Evolutionary conservation across 2,888 invertebrate genomes (phyloP).

Genomic region (Oligia strigilis): DNA sequence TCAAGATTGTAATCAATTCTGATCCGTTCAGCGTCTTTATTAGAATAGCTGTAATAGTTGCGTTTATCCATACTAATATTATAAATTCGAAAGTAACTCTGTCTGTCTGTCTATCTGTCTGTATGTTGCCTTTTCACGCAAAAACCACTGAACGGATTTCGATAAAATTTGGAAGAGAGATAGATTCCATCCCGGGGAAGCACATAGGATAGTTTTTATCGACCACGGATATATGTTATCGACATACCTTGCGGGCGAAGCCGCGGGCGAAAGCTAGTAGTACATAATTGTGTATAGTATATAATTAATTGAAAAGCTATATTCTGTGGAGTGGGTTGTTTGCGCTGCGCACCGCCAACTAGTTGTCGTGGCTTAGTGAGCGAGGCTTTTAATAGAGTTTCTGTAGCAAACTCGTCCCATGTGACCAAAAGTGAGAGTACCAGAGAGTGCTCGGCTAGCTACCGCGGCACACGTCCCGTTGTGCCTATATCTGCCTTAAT

Average conservation of each 20-base stretch:
- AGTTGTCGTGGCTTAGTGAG: slow-evolving; percentile 33
- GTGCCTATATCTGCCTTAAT: slow-evolving; percentile 47
- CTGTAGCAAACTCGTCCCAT: slow-evolving; percentile 63
- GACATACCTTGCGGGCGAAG: too few species aligned
- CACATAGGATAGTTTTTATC: too few species aligned
- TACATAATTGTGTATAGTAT: background rate
- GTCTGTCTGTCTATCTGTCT: too few species aligned
- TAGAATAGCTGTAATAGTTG: slow-evolving; percentile 20
- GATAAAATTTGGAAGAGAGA: too few species aligned
- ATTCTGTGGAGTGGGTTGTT: slow-evolving; percentile 29
- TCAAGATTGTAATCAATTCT: slow-evolving; percentile 30
- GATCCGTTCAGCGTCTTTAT: slow-evolving; percentile 12
- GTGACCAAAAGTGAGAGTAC: slow-evolving; percentile 55
- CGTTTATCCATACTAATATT: background rate
- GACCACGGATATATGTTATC: too few species aligned
- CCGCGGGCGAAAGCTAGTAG: background rate
- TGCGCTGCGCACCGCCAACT: slow-evolving; percentile 26
- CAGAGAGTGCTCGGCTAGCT: slow-evolving; percentile 29
- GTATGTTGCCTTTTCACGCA: too few species aligned
- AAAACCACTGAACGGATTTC: too few species aligned
- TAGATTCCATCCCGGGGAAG: too few species aligned
- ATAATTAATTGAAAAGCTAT: slow-evolving; percentile 57
- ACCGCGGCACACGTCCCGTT: slow-evolving; percentile 21
- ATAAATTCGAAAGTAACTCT: too few species aligned
- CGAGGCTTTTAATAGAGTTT: slow-evolving; percentile 60